A percentile compares a stretch with the other conserved stretches of the same genome.
Evolutionary conservation across 2,797 vertebrate genomes (phyloP).

Genomic region (Paramormyrops hopkinsi): DNA sequence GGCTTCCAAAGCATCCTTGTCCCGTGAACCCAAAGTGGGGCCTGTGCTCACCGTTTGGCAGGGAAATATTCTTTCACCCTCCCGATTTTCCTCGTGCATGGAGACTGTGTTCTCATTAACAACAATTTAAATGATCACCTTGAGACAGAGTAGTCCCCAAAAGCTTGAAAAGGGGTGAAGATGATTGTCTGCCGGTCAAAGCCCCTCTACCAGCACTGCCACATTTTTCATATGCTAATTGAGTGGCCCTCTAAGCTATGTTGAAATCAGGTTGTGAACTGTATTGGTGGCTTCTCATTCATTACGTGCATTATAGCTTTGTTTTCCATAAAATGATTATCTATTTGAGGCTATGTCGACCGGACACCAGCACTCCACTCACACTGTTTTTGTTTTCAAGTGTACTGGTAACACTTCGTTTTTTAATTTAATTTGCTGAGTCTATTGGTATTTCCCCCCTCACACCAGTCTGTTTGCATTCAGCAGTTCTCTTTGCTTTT

Average conservation of each 20-base stretch:
- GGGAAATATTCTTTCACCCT: background rate
- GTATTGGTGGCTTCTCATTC: conserved; percentile 1
- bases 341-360: background rate
- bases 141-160: conserved; percentile 2
- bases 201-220: background rate
- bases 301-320: conserved; percentile 11
- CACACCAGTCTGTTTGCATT: background rate
- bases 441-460: background rate
- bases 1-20: conserved; percentile 1
- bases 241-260: conserved; percentile 1
- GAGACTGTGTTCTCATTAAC: conserved; percentile 16
- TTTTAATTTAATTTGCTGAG: background rate
- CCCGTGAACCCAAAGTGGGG: background rate
- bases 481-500: background rate
- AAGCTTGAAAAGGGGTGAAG: conserved; percentile 2
- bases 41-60: background rate
- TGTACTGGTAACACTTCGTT: background rate
- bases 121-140: conserved; percentile 7
- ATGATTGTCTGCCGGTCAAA: conserved; percentile 1
- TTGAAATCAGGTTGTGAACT: conserved; percentile 16
- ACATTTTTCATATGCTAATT: conserved; percentile 13
- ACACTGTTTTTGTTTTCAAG: background rate
- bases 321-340: conserved; percentile 12
- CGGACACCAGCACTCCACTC: background rate
- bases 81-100: background rate